phyloP scores from a whole-genome alignment of 1,140 invertebrate genomes.

The Aphelinus certus region DNA sequence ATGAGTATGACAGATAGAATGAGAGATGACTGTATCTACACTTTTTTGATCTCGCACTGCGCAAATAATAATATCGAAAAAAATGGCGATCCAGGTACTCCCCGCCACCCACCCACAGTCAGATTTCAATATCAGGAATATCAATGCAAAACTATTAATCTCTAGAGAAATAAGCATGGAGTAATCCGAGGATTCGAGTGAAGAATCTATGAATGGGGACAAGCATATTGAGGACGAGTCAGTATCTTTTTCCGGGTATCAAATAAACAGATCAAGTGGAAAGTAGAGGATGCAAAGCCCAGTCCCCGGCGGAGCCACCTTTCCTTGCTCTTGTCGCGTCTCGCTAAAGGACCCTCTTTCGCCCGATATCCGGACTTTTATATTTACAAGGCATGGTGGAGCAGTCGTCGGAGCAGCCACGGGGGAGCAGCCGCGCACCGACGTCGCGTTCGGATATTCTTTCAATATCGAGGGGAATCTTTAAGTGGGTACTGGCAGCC shows the following conservation, averaged over 20 bases:
- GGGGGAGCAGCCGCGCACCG: conserved; percentile 34
- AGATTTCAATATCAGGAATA: too few species aligned
- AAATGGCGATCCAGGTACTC: too few species aligned
- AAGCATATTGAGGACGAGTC: too few species aligned
- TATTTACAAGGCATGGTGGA: conserved; percentile 59
- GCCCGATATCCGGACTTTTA: conserved; percentile 60
- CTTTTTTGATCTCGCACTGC: too few species aligned
- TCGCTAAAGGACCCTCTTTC: conserved; percentile 41
- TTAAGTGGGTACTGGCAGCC: conserved; percentile 59
- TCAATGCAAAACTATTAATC: too few species aligned
- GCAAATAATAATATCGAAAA: too few species aligned
- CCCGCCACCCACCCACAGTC: too few species aligned
- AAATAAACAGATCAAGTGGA: conserved; percentile 21
- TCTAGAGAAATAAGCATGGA: too few species aligned
- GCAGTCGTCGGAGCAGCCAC: conserved; percentile 38
- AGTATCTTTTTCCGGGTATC: not conserved
- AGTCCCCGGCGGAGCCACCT: not conserved
- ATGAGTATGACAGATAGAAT: too few species aligned
- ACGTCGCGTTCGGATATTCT: conserved; percentile 63
- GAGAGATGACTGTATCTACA: too few species aligned
- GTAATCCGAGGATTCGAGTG: too few species aligned
- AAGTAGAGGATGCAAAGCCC: not conserved
- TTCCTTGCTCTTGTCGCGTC: conserved; percentile 4
- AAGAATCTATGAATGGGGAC: too few species aligned
- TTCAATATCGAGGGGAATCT: conserved; percentile 68